Evolutionary conservation across 2,797 vertebrate genomes (phyloP).

Genomic region (Sciurus vulgaris): DNA sequence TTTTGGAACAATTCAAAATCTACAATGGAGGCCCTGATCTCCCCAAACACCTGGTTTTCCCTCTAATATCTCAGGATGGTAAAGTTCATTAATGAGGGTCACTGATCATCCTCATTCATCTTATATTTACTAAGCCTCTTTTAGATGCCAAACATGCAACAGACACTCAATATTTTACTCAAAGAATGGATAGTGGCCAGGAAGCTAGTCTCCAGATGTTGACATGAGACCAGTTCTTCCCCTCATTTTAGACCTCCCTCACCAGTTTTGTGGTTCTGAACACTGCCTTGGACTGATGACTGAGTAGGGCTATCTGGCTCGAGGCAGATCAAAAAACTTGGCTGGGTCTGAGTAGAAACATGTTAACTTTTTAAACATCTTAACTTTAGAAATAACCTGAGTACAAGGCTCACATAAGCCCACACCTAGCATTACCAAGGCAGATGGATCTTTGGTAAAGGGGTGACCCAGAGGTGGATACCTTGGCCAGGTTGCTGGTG

Average conservation of each 20-base stretch:
- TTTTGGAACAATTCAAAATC: neutral
- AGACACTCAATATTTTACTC: neutral
- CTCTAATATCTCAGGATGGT: neutral
- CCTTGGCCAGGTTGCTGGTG: conserved; percentile 93
- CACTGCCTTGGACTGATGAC: neutral
- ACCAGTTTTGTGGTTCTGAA: neutral
- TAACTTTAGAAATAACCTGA: neutral
- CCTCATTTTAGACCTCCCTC: neutral
- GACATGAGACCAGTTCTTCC: neutral
- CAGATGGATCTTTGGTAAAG: neutral
- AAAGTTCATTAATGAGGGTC: neutral
- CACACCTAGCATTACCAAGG: neutral
- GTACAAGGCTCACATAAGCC: neutral
- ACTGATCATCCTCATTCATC: neutral
- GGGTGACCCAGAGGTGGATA: conserved; percentile 76
- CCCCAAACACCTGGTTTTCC: neutral
- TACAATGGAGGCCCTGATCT: neutral
- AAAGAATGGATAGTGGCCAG: neutral
- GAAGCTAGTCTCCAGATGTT: neutral
- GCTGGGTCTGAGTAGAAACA: neutral
- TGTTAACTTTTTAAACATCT: neutral
- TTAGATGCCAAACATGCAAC: neutral
- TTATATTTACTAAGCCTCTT: neutral
- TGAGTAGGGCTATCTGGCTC: neutral
- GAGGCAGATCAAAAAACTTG: neutral